A percentile compares a stretch with the other conserved stretches of the same genome.
Evolutionary conservation across 2,888 invertebrate genomes (phyloP).

Genomic region (Drosophila mercatorum): DNA sequence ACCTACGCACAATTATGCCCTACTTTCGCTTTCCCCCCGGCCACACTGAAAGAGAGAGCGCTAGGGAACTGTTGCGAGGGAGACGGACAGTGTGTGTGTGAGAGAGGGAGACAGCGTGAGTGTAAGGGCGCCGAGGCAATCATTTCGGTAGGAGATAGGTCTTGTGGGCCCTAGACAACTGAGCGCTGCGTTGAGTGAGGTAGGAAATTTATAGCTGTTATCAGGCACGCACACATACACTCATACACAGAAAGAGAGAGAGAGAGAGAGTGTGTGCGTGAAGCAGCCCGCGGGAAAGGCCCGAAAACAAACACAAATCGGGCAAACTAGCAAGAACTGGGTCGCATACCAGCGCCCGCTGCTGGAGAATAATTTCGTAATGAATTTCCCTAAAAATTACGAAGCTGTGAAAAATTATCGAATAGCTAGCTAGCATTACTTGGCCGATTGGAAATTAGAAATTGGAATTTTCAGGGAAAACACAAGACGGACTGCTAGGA

Average conservation of each 20-base stretch:
- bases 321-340: slow-evolving; percentile 52
- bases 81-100: background rate
- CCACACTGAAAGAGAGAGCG: background rate
- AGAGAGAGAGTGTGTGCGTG: background rate
- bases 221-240: slow-evolving; percentile 36
- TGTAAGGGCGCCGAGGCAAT: slow-evolving; percentile 28
- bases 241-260: background rate
- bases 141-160: slow-evolving; percentile 37
- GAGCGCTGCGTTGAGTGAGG: slow-evolving; percentile 71
- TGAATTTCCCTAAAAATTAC: slow-evolving; percentile 13
- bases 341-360: slow-evolving; percentile 52
- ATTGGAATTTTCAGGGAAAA: background rate
- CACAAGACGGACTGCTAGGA: background rate
- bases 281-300: slow-evolving; percentile 24
- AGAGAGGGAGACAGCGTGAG: slow-evolving; percentile 11
- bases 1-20: slow-evolving; percentile 44
- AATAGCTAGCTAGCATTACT: background rate
- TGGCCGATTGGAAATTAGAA: background rate
- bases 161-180: slow-evolving; percentile 66
- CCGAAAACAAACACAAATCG: slow-evolving; percentile 46
- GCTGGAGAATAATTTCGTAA: slow-evolving; percentile 36
- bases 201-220: slow-evolving; percentile 75
- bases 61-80: slow-evolving; percentile 8
- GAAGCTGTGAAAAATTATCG: slow-evolving; percentile 17
- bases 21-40: slow-evolving; percentile 59